Evolutionary conservation across 2,797 vertebrate species (phyloP), one percentile per base, ranked within the genome.

Genomic region (Lagodon rhomboides): DNA sequence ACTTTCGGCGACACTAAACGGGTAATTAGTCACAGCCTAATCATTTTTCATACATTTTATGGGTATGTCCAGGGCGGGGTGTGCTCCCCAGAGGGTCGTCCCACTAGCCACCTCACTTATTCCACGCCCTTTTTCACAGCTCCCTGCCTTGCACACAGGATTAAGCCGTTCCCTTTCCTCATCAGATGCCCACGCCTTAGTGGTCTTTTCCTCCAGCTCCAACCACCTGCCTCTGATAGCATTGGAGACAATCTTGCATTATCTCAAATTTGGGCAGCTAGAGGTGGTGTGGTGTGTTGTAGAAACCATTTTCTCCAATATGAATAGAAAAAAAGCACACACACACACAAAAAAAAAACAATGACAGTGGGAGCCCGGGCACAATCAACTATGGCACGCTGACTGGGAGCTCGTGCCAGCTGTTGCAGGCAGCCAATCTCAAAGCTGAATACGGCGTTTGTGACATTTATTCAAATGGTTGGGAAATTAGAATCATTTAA

Each of bases 41-140:
- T 95, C 92, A 95, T 96, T 95, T 96, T 94, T 95, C 93, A 95
- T 94, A 92, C 76, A 80, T 94, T 95, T 95, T 96, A 95, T 95
- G 92, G 91, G 81, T 92, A 88, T 92, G 93, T 93, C 92, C 90
- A 85, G 83, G 87, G 81, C 71, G 70, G 88, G 80, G 76, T 85
- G 82, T 82, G 76, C 73, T 91, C 90, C 87, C 86, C 15, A 17
- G 88, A 85, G 91, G 79, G 89, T 91, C 88, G 83, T 87, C 82
- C 83, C 73, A 76, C 85, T 80, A 78, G 76, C 83, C 79, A 87
- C 49, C 83, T 90, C 77, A 51, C 79, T 90, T 82, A 75, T 80
- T 84, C 75, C 53, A 83, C 66, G 8, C 80, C 83, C 61, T 68
- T 79, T 79, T 83, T 80, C 82, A 77, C 79, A 85, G 64, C 61